phyloP scores from a whole-genome alignment of 2,888 invertebrate species.

The Callyntrura sp. region DNA sequence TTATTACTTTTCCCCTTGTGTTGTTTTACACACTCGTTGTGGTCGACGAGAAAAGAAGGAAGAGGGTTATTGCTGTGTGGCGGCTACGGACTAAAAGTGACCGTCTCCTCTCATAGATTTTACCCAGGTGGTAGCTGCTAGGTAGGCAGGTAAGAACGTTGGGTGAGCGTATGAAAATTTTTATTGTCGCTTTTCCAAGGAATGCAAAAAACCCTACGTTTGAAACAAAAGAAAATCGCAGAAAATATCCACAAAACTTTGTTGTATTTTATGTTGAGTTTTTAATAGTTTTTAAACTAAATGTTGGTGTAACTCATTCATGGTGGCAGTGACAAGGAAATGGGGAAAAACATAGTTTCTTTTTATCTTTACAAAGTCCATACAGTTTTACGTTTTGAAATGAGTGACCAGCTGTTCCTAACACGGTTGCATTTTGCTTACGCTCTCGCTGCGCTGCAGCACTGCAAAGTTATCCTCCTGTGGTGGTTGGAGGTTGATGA shows the following conservation, averaged over 20 bases:
- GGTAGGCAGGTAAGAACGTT: no score
- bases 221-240: constrained; percentile 2
- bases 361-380: constrained; percentile 9
- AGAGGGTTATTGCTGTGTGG: not conserved
- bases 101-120: no score
- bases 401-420: constrained; percentile 61
- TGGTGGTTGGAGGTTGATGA: no score
- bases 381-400: not conserved
- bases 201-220: constrained; percentile 22
- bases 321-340: not conserved
- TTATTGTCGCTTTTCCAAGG: not conserved
- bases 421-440: constrained; percentile 24
- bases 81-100: no score
- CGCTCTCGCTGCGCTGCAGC: constrained; percentile 5
- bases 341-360: constrained; percentile 8
- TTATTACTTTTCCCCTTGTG: constrained; percentile 65
- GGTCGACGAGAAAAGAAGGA: constrained; percentile 1
- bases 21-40: constrained; percentile 47
- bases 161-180: constrained; percentile 53
- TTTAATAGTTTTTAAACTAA: constrained; percentile 6
- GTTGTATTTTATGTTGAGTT: constrained; percentile 34
- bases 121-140: no score
- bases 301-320: constrained; percentile 70
- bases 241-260: constrained; percentile 64
- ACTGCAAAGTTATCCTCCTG: no score